These are phyloP conservation scores for Virgularia gustaviana DNA, from an alignment of 92 coral and sea anemone genomes.

Conservation along the genomic window DNA sequence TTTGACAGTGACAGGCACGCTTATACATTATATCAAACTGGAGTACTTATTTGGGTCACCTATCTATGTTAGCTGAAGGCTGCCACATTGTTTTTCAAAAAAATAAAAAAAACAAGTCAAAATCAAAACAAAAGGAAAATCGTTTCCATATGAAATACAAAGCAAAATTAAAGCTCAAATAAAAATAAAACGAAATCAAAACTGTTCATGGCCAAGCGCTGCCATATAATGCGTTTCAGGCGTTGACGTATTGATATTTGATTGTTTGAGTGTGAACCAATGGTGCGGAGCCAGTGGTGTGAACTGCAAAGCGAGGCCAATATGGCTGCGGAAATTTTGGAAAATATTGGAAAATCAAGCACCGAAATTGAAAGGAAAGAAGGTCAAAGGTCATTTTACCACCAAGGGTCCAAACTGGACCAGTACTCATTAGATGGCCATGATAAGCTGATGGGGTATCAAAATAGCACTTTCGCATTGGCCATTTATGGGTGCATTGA, in stretches of 20 bases:
- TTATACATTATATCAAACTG: too few species aligned
- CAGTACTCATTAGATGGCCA: slow-evolving; percentile 41
- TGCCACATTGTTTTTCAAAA: slow-evolving; percentile 1
- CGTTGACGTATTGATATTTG: too few species aligned
- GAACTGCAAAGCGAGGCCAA: too few species aligned
- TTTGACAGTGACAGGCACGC: too few species aligned
- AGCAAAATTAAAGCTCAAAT: slow-evolving; percentile 10
- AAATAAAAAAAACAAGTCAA: neutral
- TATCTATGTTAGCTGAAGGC: slow-evolving; percentile 9
- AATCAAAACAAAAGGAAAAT: neutral
- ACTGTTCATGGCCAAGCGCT: slow-evolving; percentile 41
- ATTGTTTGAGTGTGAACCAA: too few species aligned
- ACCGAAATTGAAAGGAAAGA: neutral
- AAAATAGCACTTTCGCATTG: slow-evolving; percentile 47
- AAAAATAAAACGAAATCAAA: too few species aligned
- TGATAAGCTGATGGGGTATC: slow-evolving; percentile 50
- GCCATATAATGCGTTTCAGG: slow-evolving; percentile 15
- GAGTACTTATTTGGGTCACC: too few species aligned
- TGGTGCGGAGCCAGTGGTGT: too few species aligned
- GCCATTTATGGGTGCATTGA: slow-evolving; percentile 59
- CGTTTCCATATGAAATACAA: neutral
- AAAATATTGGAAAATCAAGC: slow-evolving; percentile 2
- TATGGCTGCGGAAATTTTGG: too few species aligned
- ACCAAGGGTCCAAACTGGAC: slow-evolving; percentile 3
- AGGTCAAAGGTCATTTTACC: neutral